Evolutionary conservation across 2,113 vertebrate genomes (phyloP).

Genomic region (Chamaetylas fuelleborni): DNA sequence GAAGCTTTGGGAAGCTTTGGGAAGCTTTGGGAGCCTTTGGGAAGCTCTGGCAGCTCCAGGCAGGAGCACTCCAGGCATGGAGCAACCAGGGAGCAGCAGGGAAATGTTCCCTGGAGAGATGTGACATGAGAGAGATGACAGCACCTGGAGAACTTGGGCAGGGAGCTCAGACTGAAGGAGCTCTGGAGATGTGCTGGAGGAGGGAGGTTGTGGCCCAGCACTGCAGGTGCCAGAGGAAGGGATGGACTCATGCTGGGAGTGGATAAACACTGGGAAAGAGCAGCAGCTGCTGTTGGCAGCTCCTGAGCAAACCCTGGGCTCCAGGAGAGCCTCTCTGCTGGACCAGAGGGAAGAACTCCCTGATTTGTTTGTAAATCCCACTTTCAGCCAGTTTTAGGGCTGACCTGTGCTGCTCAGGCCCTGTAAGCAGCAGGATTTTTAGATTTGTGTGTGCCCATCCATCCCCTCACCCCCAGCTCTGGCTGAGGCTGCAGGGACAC

Average conservation of each 20-base stretch:
- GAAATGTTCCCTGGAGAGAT: neutral
- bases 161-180: fast-evolving
- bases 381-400: neutral
- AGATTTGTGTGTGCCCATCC: neutral
- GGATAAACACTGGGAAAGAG: neutral
- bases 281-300: neutral
- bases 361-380: neutral
- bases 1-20: neutral
- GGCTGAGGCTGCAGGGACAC: neutral
- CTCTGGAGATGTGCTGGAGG: neutral
- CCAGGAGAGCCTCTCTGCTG: neutral
- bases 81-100: neutral
- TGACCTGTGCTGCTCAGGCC: neutral
- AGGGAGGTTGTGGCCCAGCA: neutral
- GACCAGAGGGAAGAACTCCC: neutral
- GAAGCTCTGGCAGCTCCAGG: neutral
- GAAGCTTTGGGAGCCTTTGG: neutral
- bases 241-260: neutral
- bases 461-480: neutral
- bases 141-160: fast-evolving
- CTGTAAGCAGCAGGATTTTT: neutral
- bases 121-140: neutral
- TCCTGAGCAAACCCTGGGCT: neutral
- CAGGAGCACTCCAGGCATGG: neutral
- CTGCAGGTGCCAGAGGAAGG: neutral